Evolutionary conservation across 1,140 invertebrate species (phyloP), one percentile per base, ranked within the genome.

Genomic region (Atta colombica): DNA sequence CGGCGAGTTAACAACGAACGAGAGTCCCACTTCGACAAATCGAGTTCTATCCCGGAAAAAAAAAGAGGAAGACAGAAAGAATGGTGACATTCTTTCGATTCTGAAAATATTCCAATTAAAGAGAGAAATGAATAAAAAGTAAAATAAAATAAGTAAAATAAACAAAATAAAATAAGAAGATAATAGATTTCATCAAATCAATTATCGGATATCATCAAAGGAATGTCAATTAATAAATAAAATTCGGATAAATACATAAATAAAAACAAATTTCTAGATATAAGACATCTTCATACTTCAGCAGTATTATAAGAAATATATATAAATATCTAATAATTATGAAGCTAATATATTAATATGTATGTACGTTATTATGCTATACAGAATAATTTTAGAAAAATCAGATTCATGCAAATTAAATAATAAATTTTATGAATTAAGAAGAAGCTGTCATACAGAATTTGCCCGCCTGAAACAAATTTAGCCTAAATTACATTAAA

Each of bases 121-220:
- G 2, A 28, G 5, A 35, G 28, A 53, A 53, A 31, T 55, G 10
- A 74, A 6, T 21, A 21, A 39, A 58, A 21, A 39, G 14, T 25
- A 2, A 25, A 66, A 66, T 81, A 4, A 71, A 71, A 71, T 69
- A 55, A 80, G n/a, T 25, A 25, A 25, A 25, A 25, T 25, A 25
- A 25, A 69, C n/a, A 2, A 25, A 66, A 66, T 81, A 4, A 71
- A 71, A 71, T 69, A 55, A 80, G n/a, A n/a, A 51, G 14, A 31
- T 68, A 39, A 80, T 80, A 39, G 53, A 28, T 81, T 69, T 25
- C 35, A n/a, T 35, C 49, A 5, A 31, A 31, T 31, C 31, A 31
- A 31, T 31, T 31, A 31, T 31, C 31, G 31, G 21, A 69, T 39
- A 28, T 80, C 49, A 68, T 63, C 16, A 77, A 65, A 39, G 18